Base-by-base conservation (phyloP, 2,797 vertebrate species). In the Pempheris klunzingeri region DNA sequence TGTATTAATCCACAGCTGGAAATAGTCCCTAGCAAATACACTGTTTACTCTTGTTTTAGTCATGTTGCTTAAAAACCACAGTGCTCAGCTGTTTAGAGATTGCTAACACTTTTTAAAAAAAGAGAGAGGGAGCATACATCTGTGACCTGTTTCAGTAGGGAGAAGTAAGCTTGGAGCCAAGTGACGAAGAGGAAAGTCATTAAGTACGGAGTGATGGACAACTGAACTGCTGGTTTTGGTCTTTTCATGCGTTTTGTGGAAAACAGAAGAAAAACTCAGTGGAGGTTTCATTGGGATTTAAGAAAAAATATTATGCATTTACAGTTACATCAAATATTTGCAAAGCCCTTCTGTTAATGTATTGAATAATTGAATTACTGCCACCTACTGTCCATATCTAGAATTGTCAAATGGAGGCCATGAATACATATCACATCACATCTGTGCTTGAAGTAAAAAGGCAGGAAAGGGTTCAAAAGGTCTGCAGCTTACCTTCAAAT, bases 361-460 rank as follows among this genome's bases (percentile, higher is more conserved):
- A 52, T 32, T 26, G 0, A 58, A n/a, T n/a, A n/a, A n/a, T n/a
- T n/a, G n/a, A n/a, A n/a, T 18, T 32, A 70, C 44, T 4, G 7
- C 74, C 77, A 74, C 67, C 74, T 57, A 5, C 14, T 26, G 77
- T 46, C 26, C 1, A 43, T 7, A 8, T 9, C 58, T 55, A 62
- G 41, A 57, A 73, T 1, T 59, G 61, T 50, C n/a, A 57, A 44
- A 24, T 2, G 4, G 10, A 59, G 22, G 11, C 57, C 0, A 1
- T 32, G 0, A 20, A 26, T 3, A 8, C 18, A 6, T 1, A 17
- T 20, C n/a, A 36, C 11, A 1, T 18, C n/a, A 39, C 52, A 39
- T 7, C n/a, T 2, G 11, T 13, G 28, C 17, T 17, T 26, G 0
- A 13, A 39, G 15, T n/a, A 26, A 14, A 30, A 9, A 0, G 1